Evolutionary conservation across 2,113 vertebrate genomes (phyloP).

Genomic region (Coryphaenoides rupestris): DNA sequence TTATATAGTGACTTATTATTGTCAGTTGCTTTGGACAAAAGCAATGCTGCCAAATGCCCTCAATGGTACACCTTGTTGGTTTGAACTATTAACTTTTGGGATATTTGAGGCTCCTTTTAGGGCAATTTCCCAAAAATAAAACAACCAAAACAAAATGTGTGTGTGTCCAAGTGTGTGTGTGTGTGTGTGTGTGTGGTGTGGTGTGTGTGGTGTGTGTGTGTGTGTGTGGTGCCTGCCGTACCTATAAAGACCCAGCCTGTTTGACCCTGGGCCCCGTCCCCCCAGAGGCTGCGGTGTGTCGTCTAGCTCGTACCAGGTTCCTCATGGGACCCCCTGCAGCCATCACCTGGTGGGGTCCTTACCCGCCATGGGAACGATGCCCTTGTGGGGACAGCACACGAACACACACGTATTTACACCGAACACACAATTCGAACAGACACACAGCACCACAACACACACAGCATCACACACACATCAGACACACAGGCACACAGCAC

Average conservation of each 20-base stretch:
- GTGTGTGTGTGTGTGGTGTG: background rate
- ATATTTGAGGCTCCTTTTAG: too few relatives aligned
- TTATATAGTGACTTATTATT: too few relatives aligned
- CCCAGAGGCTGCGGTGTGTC: conserved; percentile 87
- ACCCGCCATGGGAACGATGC: conserved; percentile 83
- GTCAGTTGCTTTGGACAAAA: too few relatives aligned
- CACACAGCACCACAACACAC: conserved; percentile 9
- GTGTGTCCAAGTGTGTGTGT: background rate
- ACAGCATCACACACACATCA: conserved; percentile 35
- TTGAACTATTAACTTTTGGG: too few relatives aligned
- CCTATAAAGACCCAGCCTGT: conserved; percentile 90
- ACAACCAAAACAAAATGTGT: background rate
- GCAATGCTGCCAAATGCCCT: too few relatives aligned
- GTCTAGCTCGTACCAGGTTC: conserved; percentile 92
- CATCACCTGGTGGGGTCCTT: conserved; percentile 87
- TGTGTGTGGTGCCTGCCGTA: too few relatives aligned
- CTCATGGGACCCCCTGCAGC: conserved; percentile 91
- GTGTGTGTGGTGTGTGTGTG: conserved; percentile 11
- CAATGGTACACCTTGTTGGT: too few relatives aligned
- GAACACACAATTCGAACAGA: conserved; percentile 34
- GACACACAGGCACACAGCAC: conserved; percentile 14
- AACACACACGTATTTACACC: conserved; percentile 23
- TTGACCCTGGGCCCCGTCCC: conserved; percentile 74
- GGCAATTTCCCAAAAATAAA: too few relatives aligned
- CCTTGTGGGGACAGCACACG: conserved; percentile 81